Evolutionary conservation across 2,888 invertebrate species (phyloP), one percentile per base, ranked within the genome.

Genomic region (Neoascia interrupta): DNA sequence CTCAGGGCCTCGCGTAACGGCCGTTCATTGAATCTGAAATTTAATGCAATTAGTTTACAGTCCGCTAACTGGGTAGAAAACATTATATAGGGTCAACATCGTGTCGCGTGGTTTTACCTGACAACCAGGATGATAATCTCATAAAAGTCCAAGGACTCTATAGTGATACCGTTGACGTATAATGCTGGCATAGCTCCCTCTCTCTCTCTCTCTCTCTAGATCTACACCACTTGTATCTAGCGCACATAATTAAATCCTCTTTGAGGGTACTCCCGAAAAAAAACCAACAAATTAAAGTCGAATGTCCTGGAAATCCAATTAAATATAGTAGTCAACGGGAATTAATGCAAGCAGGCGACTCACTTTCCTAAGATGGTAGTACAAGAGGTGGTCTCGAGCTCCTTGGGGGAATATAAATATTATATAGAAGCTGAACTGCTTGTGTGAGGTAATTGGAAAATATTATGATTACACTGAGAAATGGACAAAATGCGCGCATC

Each of bases 241-340:
- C 60, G 60, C 60, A 31, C 53, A 60, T 76, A 80, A 80, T 80
- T 74, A 80, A 80, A 74, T 73, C 74, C 68, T 45, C 41, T 56
- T 63, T 61, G 64, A 70, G 47, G 26, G 63, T 41, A 43, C 28
- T 34, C 10, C 39, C 36, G 16, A 63, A 56, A 47, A 26, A 28
- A 19, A 15, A 37, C 47, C 51, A 72, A 60, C 53, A 68, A 76
- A 76, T 64, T 64, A 63, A 60, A 36, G 56, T 63, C 34, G 45
- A 80, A 80, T 80, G 56, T 80, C 68, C 74, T 74, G 68, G 31
- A 80, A 80, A 80, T 80, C 74, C 80, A 80, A 80, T 80, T 74
- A 80, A 58, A 66, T 74, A 11, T 74, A 68, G 60, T 47, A 66
- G 72, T 72, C 76, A 47, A 64, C 76, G 36, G 6, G 63, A 70